Evolutionary conservation across 2,888 invertebrate species (phyloP).

Genomic region (Oegoconia quadripuncta): DNA sequence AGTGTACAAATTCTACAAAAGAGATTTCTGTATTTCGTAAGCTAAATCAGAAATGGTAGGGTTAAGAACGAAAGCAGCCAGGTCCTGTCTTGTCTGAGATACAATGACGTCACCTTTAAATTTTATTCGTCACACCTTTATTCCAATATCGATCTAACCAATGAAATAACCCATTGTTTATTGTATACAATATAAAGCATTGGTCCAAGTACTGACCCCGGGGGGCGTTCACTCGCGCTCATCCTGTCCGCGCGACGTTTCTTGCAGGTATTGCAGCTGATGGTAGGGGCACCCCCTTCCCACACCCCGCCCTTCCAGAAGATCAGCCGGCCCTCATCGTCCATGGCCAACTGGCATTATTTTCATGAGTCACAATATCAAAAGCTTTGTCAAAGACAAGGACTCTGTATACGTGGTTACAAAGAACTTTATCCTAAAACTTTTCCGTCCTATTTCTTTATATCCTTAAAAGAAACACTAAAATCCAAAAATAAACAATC

Average conservation of each 20-base stretch:
- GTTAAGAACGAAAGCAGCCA: too few relatives aligned
- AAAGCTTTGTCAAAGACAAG: conserved; percentile 16
- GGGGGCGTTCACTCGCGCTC: conserved; percentile 60
- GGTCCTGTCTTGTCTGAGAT: too few relatives aligned
- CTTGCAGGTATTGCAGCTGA: conserved; percentile 68
- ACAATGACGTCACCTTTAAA: too few relatives aligned
- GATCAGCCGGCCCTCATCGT: conserved; percentile 66
- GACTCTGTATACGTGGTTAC: too few relatives aligned
- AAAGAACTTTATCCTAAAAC: too few relatives aligned
- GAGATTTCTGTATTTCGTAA: too few relatives aligned
- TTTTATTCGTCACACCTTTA: too few relatives aligned
- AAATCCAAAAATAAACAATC: conserved; percentile 19
- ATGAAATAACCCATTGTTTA: too few relatives aligned
- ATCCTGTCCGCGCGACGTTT: conserved; percentile 68
- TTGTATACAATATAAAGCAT: not conserved
- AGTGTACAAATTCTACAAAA: too few relatives aligned
- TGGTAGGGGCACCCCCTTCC: conserved; percentile 66
- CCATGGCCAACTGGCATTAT: conserved; percentile 50
- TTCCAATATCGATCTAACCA: too few relatives aligned
- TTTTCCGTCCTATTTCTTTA: too few relatives aligned
- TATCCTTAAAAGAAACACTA: not conserved
- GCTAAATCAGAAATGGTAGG: too few relatives aligned
- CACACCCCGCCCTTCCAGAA: conserved; percentile 72
- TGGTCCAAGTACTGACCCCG: conserved; percentile 46
- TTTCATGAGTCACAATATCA: conserved; percentile 16